Percentiles rank a stretch among this genome's conserved stretches.
Evolutionary conservation across 2,888 invertebrate species (phyloP).

Genomic region (Mimachlamys varia): DNA sequence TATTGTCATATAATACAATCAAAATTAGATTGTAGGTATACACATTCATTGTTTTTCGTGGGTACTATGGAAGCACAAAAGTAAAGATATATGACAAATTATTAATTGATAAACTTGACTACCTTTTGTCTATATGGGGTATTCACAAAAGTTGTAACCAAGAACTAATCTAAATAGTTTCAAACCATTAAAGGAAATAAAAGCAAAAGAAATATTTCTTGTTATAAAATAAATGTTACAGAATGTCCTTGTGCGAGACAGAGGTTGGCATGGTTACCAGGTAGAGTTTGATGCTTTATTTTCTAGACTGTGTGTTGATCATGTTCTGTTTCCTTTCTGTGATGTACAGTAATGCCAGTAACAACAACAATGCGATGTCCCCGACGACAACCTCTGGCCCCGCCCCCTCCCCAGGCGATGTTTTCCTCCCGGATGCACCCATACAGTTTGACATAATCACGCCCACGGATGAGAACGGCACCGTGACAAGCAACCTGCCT

Average conservation of each 20-base stretch:
- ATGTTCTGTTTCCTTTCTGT: conserved; percentile 39
- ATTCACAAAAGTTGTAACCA: too few species aligned
- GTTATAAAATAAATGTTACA: background rate
- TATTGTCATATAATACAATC: too few species aligned
- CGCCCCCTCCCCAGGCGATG: conserved; percentile 59
- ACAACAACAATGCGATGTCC: conserved; percentile 42
- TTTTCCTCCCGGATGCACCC: conserved; percentile 79
- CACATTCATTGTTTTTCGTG: too few species aligned
- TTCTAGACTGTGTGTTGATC: conserved; percentile 19
- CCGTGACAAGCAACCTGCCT: conserved; percentile 67
- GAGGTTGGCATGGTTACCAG: background rate
- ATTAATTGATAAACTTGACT: too few species aligned
- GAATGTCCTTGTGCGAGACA: too few species aligned
- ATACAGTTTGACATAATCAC: conserved; percentile 82
- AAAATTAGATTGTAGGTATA: too few species aligned
- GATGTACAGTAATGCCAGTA: conserved; percentile 49
- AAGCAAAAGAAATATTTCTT: too few species aligned
- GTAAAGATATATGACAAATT: too few species aligned
- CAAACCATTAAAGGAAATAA: too few species aligned
- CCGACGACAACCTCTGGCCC: conserved; percentile 51
- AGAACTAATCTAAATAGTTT: too few species aligned
- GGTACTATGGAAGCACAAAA: too few species aligned
- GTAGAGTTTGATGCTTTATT: background rate
- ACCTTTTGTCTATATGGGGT: too few species aligned
- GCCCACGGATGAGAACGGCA: conserved; percentile 74